Percentiles rank a stretch among this genome's conserved stretches.
These are phyloP conservation scores for Piscicola geometra DNA, from an alignment of 2,888 invertebrate genomes.

Conservation along the genomic window DNA sequence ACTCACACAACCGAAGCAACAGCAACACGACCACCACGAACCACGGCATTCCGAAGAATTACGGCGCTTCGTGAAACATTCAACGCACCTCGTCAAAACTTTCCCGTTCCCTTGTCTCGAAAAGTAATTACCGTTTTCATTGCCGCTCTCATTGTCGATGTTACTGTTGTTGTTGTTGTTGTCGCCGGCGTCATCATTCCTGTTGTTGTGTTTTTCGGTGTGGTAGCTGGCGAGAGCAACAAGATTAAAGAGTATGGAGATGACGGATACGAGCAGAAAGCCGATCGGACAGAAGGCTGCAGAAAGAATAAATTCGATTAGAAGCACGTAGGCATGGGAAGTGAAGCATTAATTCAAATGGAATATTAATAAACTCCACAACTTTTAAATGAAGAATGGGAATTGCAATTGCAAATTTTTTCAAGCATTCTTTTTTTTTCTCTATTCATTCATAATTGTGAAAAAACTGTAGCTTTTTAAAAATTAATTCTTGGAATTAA, in stretches of 20 bases:
- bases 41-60: neutral
- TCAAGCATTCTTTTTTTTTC: no score
- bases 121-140: neutral
- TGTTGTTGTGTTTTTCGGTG: neutral
- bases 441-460: no score
- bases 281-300: constrained; percentile 3
- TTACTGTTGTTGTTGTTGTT: neutral
- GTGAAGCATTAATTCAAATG: neutral
- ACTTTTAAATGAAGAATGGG: neutral
- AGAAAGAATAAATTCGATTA: neutral
- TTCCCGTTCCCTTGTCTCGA: neutral
- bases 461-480: no score
- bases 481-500: no score
- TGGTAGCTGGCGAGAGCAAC: neutral
- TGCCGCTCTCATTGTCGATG: neutral
- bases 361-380: neutral
- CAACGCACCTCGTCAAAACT: neutral
- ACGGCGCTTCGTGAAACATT: neutral
- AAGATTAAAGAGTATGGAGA: neutral
- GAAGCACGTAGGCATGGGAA: neutral
- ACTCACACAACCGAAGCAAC: neutral
- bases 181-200: neutral
- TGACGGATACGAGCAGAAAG: neutral
- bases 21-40: neutral
- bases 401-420: no score